Percentiles rank a stretch among this genome's conserved stretches.
phyloP scores from a whole-genome alignment of 2,888 invertebrate genomes.

The Mylabris sibirica region DNA sequence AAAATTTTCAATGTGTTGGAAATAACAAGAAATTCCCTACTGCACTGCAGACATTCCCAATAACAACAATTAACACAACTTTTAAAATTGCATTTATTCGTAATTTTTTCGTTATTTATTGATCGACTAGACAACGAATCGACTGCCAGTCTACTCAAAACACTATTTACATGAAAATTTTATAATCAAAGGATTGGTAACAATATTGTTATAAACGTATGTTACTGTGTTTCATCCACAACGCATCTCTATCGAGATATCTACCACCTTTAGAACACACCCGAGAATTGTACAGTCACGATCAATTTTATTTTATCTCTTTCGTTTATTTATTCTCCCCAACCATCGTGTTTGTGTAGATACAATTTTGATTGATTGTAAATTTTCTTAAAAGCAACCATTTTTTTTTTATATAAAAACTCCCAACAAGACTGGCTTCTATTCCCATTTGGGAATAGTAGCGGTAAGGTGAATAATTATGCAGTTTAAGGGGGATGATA shows the following conservation, averaged over 20 bases:
- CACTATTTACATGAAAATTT: not conserved
- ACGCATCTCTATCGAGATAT: not conserved
- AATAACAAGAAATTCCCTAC: not conserved
- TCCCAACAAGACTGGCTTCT: no score
- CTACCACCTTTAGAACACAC: not conserved
- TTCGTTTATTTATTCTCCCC: not conserved
- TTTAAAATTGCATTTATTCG: not conserved
- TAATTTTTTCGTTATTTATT: not conserved
- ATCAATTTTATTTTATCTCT: not conserved
- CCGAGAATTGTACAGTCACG: not conserved
- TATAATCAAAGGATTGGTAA: not conserved
- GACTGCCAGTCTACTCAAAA: not conserved
- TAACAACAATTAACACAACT: not conserved
- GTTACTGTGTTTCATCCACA: not conserved
- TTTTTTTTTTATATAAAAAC: no score
- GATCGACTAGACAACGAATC: not conserved
- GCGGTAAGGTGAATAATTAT: not conserved
- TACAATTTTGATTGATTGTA: slow-evolving; percentile 3
- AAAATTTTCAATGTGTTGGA: not conserved
- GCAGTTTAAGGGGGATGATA: not conserved
- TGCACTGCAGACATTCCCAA: not conserved
- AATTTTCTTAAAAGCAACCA: not conserved
- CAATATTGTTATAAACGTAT: not conserved
- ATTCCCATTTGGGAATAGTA: no score
- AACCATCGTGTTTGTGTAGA: not conserved